Conservation (phyloP, 1,140 invertebrate genomes). For the honey bee (Apis mellifera) region DNA sequence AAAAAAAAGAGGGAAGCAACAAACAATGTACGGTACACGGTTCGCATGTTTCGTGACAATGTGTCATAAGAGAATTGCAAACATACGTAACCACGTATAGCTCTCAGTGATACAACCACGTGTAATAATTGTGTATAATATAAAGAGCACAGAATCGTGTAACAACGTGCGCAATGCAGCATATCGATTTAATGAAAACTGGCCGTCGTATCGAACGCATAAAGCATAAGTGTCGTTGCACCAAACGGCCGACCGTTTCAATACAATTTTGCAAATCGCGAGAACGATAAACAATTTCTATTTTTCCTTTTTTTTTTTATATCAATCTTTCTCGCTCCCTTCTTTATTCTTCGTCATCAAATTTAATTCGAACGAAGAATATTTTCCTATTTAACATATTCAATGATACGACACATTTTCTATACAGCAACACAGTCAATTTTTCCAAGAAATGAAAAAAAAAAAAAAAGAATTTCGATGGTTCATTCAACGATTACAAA, state of each 20-base stretch:
- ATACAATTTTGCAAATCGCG: neutral
- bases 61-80: constrained; percentile 31
- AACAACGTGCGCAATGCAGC: constrained; percentile 52
- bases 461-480: too few relatives aligned
- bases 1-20: constrained; percentile 6
- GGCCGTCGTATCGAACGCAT: constrained; percentile 42
- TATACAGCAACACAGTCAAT: too few relatives aligned
- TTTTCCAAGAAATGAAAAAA: too few relatives aligned
- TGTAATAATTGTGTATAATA: constrained; percentile 46
- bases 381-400: too few relatives aligned
- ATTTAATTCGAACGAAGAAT: neutral
- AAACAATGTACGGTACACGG: constrained; percentile 23
- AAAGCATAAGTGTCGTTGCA: constrained; percentile 46
- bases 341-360: neutral
- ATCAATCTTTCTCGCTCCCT: neutral
- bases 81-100: constrained; percentile 16
- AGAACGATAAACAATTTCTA: neutral
- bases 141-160: constrained; percentile 53
- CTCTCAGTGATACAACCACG: constrained; percentile 31
- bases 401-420: too few relatives aligned
- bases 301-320: neutral
- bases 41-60: constrained; percentile 47
- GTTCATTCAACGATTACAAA: too few relatives aligned
- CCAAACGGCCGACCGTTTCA: neutral
- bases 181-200: constrained; percentile 53